Evolutionary conservation across 2,113 vertebrate genomes (phyloP).

Genomic region (Choloepus hoffmanni): DNA sequence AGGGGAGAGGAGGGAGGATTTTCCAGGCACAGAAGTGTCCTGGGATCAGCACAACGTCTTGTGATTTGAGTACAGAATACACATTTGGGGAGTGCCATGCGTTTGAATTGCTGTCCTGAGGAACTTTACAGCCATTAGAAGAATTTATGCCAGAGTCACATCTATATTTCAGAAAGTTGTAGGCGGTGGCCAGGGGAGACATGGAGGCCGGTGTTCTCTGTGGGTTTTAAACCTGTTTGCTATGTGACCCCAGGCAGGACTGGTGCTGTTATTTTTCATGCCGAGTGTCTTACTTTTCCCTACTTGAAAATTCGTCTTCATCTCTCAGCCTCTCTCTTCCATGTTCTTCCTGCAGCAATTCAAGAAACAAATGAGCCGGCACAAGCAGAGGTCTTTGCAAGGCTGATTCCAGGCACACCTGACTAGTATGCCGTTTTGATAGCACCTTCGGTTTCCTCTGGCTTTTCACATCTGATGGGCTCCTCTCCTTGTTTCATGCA

Average conservation of each 20-base stretch:
- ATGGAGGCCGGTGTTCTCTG: background rate
- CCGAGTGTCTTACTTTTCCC: background rate
- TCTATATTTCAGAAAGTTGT: background rate
- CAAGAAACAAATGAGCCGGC: background rate
- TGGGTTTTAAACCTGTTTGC: background rate
- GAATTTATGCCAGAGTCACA: background rate
- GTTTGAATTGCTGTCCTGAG: background rate
- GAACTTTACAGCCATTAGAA: background rate
- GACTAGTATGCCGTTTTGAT: background rate
- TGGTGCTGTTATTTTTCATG: background rate
- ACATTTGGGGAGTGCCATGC: background rate
- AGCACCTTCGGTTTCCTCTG: background rate
- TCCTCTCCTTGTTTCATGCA: background rate
- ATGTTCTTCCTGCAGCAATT: background rate
- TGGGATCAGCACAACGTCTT: background rate
- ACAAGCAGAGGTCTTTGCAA: background rate
- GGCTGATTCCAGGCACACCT: background rate
- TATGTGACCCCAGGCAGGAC: background rate
- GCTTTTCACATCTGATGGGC: background rate
- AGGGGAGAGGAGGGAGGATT: too few species aligned
- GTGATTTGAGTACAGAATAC: background rate
- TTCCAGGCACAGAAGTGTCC: background rate
- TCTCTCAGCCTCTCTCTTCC: background rate
- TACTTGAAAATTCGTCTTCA: constrained; percentile 39
- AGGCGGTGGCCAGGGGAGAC: background rate